Conservation (phyloP, 2,888 invertebrate genomes). For the Acanthopleura granulata region DNA sequence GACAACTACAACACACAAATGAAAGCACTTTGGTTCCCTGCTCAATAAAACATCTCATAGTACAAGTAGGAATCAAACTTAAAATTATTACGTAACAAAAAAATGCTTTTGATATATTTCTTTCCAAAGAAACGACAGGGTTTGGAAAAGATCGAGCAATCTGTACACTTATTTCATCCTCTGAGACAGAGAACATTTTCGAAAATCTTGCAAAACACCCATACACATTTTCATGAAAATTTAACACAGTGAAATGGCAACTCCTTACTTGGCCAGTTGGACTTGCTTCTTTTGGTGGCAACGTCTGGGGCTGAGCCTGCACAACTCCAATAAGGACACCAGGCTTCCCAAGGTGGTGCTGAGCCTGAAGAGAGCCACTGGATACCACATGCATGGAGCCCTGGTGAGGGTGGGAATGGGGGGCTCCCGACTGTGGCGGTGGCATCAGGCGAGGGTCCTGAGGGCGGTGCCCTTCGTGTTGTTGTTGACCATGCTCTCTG, state of each 20-base stretch:
- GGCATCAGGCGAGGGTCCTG: conserved; percentile 21
- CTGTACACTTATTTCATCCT: too few species aligned
- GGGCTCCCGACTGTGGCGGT: conserved; percentile 31
- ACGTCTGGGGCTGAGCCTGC: conserved; percentile 43
- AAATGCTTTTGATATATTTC: too few species aligned
- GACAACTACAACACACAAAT: conserved; percentile 15
- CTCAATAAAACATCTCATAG: too few species aligned
- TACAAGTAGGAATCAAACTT: too few species aligned
- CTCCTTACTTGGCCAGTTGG: conserved; percentile 50
- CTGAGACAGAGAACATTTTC: too few species aligned
- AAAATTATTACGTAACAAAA: too few species aligned
- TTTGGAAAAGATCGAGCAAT: too few species aligned
- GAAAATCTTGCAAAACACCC: too few species aligned
- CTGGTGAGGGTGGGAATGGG: conserved; percentile 15
- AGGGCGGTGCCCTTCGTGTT: background rate
- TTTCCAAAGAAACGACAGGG: too few species aligned
- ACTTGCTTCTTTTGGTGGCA: conserved; percentile 46
- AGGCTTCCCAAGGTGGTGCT: background rate
- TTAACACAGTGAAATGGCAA: background rate
- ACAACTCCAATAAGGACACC: conserved; percentile 46
- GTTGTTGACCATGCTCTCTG: background rate
- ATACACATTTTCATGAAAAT: background rate
- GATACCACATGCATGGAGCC: too few species aligned
- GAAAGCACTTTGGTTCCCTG: background rate
- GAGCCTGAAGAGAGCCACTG: background rate